Evolutionary conservation across 2,113 vertebrate species (phyloP).

Genomic region (Scomber scombrus): DNA sequence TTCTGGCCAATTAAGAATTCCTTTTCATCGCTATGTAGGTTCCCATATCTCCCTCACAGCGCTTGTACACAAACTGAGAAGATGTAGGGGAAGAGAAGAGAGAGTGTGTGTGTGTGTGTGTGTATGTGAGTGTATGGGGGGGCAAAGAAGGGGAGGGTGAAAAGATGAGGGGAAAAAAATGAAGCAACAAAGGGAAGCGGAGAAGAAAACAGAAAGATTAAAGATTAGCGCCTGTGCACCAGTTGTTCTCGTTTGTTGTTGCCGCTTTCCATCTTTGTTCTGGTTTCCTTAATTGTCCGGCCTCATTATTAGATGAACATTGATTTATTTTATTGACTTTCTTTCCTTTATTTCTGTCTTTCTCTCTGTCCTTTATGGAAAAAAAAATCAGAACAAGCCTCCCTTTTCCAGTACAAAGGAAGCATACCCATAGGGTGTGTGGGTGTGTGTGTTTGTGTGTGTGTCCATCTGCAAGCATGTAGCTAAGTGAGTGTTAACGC

Average conservation of each 20-base stretch:
- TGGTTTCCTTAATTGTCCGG: conserved; percentile 47
- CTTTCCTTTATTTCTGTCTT: conserved; percentile 43
- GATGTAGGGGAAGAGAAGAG: conserved; percentile 31
- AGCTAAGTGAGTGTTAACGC: conserved; percentile 9
- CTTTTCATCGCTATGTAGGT: conserved; percentile 89
- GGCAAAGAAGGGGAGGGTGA: conserved; percentile 15
- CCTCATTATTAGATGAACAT: conserved; percentile 51
- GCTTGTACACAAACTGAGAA: conserved; percentile 70
- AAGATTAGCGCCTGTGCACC: conserved; percentile 40
- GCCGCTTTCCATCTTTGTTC: conserved; percentile 40
- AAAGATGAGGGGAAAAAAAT: conserved; percentile 17
- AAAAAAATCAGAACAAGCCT: too few species aligned
- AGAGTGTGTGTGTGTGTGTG: conserved; percentile 28
- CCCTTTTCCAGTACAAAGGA: conserved; percentile 26
- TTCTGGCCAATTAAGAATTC: conserved; percentile 89
- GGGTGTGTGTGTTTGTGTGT: too few species aligned
- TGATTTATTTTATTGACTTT: conserved; percentile 52
- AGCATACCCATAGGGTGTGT: neutral
- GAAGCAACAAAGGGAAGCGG: conserved; percentile 60
- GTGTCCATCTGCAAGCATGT: neutral
- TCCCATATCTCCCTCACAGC: conserved; percentile 81
- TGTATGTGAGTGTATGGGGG: conserved; percentile 9
- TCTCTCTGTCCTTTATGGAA: neutral
- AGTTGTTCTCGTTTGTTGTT: conserved; percentile 49
- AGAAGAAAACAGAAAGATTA: conserved; percentile 59